Base-by-base conservation (phyloP, 2,888 invertebrate species). In the Gari tellinella region DNA sequence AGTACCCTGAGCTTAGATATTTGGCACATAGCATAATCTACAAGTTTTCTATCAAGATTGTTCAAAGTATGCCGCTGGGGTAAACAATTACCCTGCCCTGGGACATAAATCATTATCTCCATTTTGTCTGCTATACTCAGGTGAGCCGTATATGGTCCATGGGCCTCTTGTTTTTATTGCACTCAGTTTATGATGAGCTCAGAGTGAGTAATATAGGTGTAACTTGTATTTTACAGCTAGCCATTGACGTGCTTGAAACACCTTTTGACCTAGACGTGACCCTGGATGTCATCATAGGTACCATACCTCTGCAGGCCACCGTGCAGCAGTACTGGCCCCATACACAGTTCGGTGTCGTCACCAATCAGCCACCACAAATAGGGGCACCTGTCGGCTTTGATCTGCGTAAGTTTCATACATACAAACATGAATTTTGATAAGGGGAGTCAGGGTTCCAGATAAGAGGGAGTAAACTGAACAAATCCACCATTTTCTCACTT, bases 231-330 rank as follows among this genome's bases (percentile, higher is more conserved):
- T 10, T 72, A 23, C 45, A 81, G 80, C 57, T 81, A 49, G 52
- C 43, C 12, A 74, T 74, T 49, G 80, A 81, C 57, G 76, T 81
- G 0, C 31, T 53, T 14, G 74, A 74, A 51, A 81, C 77, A n/a
- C 77, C 77, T 12, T 72, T 81, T 68, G 80, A 81, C 43, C 69
- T 81, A 17, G 61, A 63, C 21, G 26, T 77, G 8, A 53, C 52
- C 5, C 21, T 70, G 23, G 52, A 52, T 17, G 65, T 81, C 1
- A 56, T 67, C 3, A 75, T 81, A 8, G 80, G 80, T 2, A 61
- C 77, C 3, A 69, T 81, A 12, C 80, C 80, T 2, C 53, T 77
- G 5, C 74, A 69, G 21, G 61, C 77, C 10, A 60, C 63, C 0
- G 63, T 77, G 0, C 66, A 66, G 26, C 72, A 72, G 19, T 77